phyloP scores from a whole-genome alignment of 2,888 invertebrate genomes.

The Eustalomyia histrio region DNA sequence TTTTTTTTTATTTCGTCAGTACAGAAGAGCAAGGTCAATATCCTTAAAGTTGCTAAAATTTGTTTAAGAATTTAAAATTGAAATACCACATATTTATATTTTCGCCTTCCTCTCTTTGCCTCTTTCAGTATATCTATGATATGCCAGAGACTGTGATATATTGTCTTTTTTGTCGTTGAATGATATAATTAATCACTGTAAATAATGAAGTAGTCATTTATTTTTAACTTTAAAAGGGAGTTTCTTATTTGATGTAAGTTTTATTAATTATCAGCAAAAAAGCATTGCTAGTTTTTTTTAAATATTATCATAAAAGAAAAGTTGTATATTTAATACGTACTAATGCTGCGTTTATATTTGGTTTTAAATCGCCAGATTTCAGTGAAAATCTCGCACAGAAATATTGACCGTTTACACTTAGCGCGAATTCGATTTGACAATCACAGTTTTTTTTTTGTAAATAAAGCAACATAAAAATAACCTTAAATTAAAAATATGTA shows the following conservation, averaged over 20 bases:
- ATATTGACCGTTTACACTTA: too few species aligned
- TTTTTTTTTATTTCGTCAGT: slow-evolving; percentile 12
- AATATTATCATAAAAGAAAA: too few species aligned
- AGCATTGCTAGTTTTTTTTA: not conserved
- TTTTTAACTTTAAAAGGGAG: slow-evolving; percentile 16
- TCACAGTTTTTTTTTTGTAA: too few species aligned
- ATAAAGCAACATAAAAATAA: too few species aligned
- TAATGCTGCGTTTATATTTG: too few species aligned
- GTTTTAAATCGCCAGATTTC: too few species aligned
- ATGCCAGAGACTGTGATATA: not conserved
- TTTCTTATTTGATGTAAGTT: not conserved
- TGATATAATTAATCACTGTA: slow-evolving; percentile 2
- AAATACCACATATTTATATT: not conserved
- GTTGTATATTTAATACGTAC: too few species aligned
- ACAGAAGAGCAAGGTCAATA: slow-evolving; percentile 61
- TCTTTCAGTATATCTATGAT: not conserved
- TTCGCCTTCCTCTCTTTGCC: slow-evolving; percentile 29
- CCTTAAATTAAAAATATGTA: too few species aligned
- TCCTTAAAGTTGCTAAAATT: slow-evolving; percentile 48
- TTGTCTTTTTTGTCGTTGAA: not conserved
- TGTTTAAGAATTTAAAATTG: slow-evolving; percentile 7
- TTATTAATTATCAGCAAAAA: not conserved
- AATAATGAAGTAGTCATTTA: not conserved
- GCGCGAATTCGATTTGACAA: too few species aligned
- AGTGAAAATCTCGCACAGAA: too few species aligned